Conservation (phyloP, 2,113 vertebrate species). For the Dicrurus megarhynchus region DNA sequence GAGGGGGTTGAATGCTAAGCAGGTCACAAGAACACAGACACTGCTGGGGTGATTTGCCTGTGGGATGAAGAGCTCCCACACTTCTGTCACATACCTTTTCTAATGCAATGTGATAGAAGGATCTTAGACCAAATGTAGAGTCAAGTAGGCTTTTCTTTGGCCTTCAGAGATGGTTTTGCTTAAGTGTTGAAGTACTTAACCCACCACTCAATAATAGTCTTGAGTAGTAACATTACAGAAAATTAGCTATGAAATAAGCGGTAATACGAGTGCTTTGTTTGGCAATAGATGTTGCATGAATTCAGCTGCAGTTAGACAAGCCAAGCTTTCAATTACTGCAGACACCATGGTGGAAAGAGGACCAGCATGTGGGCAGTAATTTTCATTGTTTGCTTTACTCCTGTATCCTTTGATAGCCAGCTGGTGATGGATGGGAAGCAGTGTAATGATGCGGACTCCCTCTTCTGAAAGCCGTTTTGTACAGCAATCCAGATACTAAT, state of each 20-base stretch:
- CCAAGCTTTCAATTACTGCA: not conserved
- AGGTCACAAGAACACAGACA: not conserved
- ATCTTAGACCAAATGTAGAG: not conserved
- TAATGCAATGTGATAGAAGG: not conserved
- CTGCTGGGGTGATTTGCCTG: not conserved
- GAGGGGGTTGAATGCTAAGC: rapidly evolving
- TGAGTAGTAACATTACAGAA: not conserved
- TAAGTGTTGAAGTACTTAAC: not conserved
- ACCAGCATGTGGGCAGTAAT: slow-evolving; percentile 32
- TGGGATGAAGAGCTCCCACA: not conserved
- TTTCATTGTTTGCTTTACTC: slow-evolving; percentile 39
- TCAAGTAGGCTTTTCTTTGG: not conserved
- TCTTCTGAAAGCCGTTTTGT: not conserved
- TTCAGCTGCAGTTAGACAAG: not conserved
- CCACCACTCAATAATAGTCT: not conserved
- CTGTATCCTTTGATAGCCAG: slow-evolving; percentile 19
- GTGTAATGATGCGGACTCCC: not conserved
- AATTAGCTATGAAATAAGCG: not conserved
- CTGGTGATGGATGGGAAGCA: slow-evolving; percentile 25
- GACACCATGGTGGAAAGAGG: not conserved
- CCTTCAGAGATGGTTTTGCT: not conserved
- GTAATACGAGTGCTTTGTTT: not conserved
- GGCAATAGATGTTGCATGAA: not conserved
- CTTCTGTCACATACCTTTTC: not conserved
- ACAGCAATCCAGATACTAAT: slow-evolving; percentile 11